Evolutionary conservation across 2,888 invertebrate genomes (phyloP), one percentile per base, ranked within the genome.

Genomic region (Pollenia amentaria): DNA sequence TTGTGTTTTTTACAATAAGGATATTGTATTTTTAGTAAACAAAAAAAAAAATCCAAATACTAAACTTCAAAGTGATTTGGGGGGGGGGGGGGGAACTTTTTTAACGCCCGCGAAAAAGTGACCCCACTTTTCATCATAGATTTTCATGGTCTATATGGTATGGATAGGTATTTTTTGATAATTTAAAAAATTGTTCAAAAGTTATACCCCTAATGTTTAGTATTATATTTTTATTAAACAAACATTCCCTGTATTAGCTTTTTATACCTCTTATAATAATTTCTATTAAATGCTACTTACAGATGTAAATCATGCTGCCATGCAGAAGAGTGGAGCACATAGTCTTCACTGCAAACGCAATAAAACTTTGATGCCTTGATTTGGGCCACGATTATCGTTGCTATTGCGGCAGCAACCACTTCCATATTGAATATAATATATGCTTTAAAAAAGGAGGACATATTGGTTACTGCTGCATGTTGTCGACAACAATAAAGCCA

Each of bases 221-320:
- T 53, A 70, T 42, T 11, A 42, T 9, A 40, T 8, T 38, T 60
- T 18, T 64, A 53, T 44, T 53, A 4, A 57, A 55, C 16, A 21
- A 57, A 70, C 18, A 2, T 29, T 18, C 2, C 48, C 14, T 11
- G 7, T 3, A 2, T 55, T 64, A 10, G 53, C 11, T 76, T 55
- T 16, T 80, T 10, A 21, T 8, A 77, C 21, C 10, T 51, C 18
- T 53, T n/a, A 57, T 60, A 72, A 69, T 62, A 18, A 44, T 44
- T 78, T 65, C 6, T 87, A 62, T 81, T 69, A 62, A 72, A 70
- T 73, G 64, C 29, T 72, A 57, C 44, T 75, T 84, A n/a, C 95
- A 97, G 97, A 97, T 91, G 97, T 97, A 93, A 97, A 97, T 92
- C 97, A 97, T 90, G 97, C 97, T 84, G 97, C 97, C 57, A 97